These are phyloP conservation scores for Danaus melanippus DNA, from an alignment of 1,140 invertebrate species.

Conservation along the genomic window DNA sequence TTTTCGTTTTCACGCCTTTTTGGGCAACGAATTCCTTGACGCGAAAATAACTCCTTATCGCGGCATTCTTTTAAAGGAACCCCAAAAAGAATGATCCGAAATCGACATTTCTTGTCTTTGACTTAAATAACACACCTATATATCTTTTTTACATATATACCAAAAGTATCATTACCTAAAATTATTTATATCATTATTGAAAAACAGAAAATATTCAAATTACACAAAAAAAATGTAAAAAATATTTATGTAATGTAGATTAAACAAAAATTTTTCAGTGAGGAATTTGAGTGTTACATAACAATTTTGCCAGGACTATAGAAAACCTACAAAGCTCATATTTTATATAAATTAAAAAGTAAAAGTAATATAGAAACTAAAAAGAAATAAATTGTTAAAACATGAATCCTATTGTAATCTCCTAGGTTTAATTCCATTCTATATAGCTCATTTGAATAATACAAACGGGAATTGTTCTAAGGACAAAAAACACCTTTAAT, in stretches of 20 bases:
- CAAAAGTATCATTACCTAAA: no score
- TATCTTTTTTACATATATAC: conserved; percentile 21
- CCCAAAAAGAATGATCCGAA: conserved; percentile 54
- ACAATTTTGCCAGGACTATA: no score
- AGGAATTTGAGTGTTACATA: no score
- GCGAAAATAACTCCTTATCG: conserved; percentile 70
- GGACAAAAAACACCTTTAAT: conserved; percentile 46
- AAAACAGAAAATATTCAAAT: no score
- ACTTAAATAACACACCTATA: conserved; percentile 57
- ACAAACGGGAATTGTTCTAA: conserved; percentile 42
- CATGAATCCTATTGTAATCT: conserved; percentile 32
- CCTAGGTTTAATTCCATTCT: conserved; percentile 42
- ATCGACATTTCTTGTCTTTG: conserved; percentile 55
- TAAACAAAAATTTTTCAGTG: no score
- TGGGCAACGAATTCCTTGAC: conserved; percentile 63
- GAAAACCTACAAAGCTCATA: no score
- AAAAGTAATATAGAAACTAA: no score
- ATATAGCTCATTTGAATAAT: conserved; percentile 53
- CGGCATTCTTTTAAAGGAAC: conserved; percentile 64
- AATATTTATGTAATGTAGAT: no score
- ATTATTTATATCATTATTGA: no score
- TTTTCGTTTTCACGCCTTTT: conserved; percentile 71
- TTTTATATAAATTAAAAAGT: no score
- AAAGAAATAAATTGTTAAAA: conserved; percentile 16
- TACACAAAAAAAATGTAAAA: no score